phyloP scores from a whole-genome alignment of 2,113 vertebrate species.

The Cryptoleucopteryx plumbea region DNA sequence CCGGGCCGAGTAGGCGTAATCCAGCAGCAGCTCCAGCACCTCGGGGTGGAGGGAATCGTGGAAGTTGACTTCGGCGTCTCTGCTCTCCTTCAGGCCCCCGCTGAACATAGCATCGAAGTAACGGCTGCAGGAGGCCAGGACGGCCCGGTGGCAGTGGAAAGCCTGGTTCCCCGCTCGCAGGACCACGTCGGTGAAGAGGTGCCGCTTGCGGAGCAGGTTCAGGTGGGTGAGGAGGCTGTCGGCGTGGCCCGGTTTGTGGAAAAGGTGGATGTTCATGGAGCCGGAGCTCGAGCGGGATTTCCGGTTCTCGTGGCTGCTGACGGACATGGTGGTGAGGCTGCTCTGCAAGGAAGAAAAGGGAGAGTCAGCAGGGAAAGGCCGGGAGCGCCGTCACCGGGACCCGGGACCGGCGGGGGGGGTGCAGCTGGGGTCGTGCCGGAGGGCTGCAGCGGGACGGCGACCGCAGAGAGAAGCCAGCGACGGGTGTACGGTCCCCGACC shows the following conservation, averaged over 20 bases:
- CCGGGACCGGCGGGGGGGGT: not conserved
- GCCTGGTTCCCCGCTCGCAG: slow-evolving; percentile 75
- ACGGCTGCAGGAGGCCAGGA: slow-evolving; percentile 80
- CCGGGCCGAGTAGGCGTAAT: slow-evolving; percentile 80
- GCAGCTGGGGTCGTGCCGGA: not conserved
- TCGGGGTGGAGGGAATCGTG: slow-evolving; percentile 80
- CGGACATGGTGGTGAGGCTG: slow-evolving; percentile 71
- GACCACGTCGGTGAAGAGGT: slow-evolving; percentile 81
- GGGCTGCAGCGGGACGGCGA: not conserved
- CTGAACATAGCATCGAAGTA: slow-evolving; percentile 86
- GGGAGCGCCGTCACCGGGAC: not conserved
- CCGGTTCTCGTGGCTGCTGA: slow-evolving; percentile 82
- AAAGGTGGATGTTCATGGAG: slow-evolving; percentile 83
- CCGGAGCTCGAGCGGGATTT: slow-evolving; percentile 83
- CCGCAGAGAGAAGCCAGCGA: not conserved
- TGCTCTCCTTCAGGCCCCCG: slow-evolving; percentile 80
- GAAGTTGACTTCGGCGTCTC: slow-evolving; percentile 78
- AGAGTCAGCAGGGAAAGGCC: not conserved
- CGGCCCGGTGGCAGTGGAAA: slow-evolving; percentile 81
- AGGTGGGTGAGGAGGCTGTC: slow-evolving; percentile 82
- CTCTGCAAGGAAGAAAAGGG: not conserved
- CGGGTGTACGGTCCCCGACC: slow-evolving; percentile 60
- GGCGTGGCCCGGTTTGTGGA: slow-evolving; percentile 81
- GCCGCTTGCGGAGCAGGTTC: slow-evolving; percentile 78
- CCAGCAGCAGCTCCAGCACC: slow-evolving; percentile 80